phyloP scores from a whole-genome alignment of 2,113 vertebrate genomes.

The Scolopax mira region DNA sequence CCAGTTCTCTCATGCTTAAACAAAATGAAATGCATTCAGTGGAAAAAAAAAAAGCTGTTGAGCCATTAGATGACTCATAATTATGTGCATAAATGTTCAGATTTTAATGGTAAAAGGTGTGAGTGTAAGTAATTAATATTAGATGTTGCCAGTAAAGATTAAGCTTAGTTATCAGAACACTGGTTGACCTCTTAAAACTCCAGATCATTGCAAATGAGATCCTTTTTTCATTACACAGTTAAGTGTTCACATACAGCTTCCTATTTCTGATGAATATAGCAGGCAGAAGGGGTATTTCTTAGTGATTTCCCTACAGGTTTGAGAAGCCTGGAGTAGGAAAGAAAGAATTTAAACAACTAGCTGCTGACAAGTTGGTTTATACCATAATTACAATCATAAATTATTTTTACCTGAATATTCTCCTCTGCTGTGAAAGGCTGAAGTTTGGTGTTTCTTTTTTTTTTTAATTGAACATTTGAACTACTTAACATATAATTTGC shows the following conservation, averaged over 20 bases:
- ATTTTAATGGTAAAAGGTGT: conserved; percentile 38
- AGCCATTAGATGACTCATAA: conserved; percentile 57
- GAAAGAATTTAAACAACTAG: conserved; percentile 24
- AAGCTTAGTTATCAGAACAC: conserved; percentile 44
- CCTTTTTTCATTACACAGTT: conserved; percentile 17
- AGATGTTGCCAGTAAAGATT: conserved; percentile 55
- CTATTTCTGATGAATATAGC: conserved; percentile 39
- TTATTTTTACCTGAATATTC: conserved; percentile 33
- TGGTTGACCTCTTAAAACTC: conserved; percentile 54
- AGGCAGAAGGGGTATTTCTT: conserved; percentile 7
- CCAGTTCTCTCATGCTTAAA: conserved; percentile 34
- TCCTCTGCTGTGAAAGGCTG: not conserved
- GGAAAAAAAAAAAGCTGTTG: conserved; percentile 59
- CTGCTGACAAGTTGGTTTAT: conserved; percentile 44
- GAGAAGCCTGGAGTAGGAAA: not conserved
- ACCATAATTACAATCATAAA: conserved; percentile 28
- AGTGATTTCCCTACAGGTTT: conserved; percentile 52
- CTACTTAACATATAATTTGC: not conserved
- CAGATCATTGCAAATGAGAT: conserved; percentile 33
- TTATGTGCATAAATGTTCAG: conserved; percentile 48
- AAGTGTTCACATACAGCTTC: not conserved
- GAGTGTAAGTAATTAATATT: conserved; percentile 66
- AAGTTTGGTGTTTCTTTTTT: not conserved
- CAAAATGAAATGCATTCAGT: conserved; percentile 9
- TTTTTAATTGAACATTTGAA: conserved; percentile 33